These are phyloP conservation scores for Aplysina aerophoba DNA, from an alignment of 37 sponge, comb jelly and placozoan species.

Conservation along the genomic window DNA sequence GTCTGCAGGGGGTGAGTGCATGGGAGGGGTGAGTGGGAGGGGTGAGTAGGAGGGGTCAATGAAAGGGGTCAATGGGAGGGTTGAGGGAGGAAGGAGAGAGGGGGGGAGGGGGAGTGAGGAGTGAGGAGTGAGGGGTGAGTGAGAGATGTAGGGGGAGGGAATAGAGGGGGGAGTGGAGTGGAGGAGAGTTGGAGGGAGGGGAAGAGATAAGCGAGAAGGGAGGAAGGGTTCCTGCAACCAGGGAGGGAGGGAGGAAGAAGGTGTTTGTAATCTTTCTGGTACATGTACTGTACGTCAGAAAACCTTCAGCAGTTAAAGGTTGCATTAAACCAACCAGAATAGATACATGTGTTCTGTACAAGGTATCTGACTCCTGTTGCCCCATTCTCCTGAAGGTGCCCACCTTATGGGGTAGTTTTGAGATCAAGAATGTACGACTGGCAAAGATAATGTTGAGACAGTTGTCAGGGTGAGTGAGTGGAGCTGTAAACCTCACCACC, in stretches of 20 bases:
- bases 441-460: conserved; percentile 81
- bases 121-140: background rate
- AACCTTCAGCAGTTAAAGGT: too few species aligned
- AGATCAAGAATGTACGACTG: conserved; percentile 74
- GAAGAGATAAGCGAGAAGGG: too few species aligned
- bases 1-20: conserved; percentile 57
- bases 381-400: conserved; percentile 50
- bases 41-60: too few species aligned
- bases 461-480: conserved; percentile 65
- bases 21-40: background rate
- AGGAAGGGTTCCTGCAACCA: background rate
- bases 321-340: background rate
- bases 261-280: background rate
- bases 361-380: background rate
- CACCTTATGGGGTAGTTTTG: conserved; percentile 90
- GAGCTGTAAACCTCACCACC: background rate
- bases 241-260: background rate
- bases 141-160: too few species aligned
- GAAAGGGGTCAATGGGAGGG: conserved; percentile 33
- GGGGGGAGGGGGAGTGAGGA: background rate
- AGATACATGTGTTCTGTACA: background rate
- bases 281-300: too few species aligned
- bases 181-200: too few species aligned
- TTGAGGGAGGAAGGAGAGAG: background rate
- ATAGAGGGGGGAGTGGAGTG: too few species aligned